Percentiles rank a stretch among this genome's conserved stretches.
Conservation (phyloP, 2,888 invertebrate species). For the Escarpia spicata region DNA sequence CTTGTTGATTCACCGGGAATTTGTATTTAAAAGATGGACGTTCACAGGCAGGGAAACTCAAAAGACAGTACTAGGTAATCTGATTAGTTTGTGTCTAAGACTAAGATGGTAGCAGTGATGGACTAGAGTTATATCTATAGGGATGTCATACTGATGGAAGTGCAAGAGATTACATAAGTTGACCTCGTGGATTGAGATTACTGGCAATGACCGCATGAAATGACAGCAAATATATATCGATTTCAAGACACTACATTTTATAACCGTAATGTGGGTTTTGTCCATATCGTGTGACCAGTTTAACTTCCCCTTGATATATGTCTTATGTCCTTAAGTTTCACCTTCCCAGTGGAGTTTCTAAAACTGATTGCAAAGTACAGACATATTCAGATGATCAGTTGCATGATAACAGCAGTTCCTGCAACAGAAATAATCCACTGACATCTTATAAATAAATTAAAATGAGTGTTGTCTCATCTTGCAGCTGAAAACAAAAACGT, state of each 20-base stretch:
- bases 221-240: not conserved
- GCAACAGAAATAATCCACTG: not conserved
- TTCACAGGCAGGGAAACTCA: too few relatives aligned
- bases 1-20: too few relatives aligned
- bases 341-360: not conserved
- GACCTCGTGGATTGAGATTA: not conserved
- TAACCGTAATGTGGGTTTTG: not conserved
- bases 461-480: not conserved
- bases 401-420: not conserved
- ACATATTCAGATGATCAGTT: not conserved
- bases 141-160: not conserved
- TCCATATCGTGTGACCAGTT: not conserved
- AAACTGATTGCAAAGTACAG: not conserved
- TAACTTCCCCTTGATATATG: not conserved
- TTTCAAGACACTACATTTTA: not conserved
- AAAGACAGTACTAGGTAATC: too few relatives aligned
- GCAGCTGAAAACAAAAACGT: not conserved
- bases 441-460: not conserved
- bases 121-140: too few relatives aligned
- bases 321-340: not conserved
- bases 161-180: not conserved
- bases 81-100: too few relatives aligned
- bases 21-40: too few relatives aligned
- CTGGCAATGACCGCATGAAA: not conserved
- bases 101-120: too few relatives aligned